phyloP scores from a whole-genome alignment of 2,797 vertebrate genomes.

The Thamnophis elegans region DNA sequence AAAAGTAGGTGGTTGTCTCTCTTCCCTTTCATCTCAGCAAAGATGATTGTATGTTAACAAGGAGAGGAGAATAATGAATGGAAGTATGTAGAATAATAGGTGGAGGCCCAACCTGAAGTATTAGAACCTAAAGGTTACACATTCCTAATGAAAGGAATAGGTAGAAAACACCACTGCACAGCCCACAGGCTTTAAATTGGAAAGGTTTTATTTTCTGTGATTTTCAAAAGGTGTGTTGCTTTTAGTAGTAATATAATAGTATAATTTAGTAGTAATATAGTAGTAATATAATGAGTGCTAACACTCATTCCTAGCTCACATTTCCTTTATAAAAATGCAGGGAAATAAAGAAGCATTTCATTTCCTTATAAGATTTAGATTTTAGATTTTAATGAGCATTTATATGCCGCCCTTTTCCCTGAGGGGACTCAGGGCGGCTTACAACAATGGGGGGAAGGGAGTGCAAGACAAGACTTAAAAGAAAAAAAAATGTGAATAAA shows the following conservation, averaged over 20 bases:
- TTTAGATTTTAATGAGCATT: no score
- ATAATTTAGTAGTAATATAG: background rate
- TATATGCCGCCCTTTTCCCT: no score
- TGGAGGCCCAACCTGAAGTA: background rate
- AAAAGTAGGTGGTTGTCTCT: background rate
- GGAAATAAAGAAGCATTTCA: background rate
- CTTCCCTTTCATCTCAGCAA: background rate
- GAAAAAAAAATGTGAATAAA: no score
- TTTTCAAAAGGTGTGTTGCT: background rate
- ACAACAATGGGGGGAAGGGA: no score
- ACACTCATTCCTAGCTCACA: background rate
- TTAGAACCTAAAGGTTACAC: background rate
- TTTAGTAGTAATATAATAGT: background rate
- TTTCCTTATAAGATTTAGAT: background rate
- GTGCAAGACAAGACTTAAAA: no score
- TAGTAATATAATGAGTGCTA: background rate
- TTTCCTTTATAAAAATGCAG: background rate
- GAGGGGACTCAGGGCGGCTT: no score
- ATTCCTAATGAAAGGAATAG: background rate
- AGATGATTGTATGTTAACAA: background rate
- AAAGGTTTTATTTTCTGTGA: background rate
- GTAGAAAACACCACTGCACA: background rate
- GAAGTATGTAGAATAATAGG: background rate
- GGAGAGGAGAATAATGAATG: background rate
- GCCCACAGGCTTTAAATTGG: background rate